phyloP scores from a whole-genome alignment of 2,113 vertebrate species.

The Istiophorus platypterus region DNA sequence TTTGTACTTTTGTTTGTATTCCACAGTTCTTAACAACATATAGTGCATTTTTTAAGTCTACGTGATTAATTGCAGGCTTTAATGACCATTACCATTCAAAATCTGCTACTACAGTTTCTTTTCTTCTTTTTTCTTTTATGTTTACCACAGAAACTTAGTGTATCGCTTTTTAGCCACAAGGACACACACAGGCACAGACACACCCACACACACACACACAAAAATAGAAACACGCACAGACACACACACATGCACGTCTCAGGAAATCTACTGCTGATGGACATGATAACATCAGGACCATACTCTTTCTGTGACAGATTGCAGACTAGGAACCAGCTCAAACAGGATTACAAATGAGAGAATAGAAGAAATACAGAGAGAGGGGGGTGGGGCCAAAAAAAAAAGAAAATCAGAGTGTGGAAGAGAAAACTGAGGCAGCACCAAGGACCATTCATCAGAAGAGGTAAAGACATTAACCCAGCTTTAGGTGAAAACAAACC shows the following conservation, averaged over 20 bases:
- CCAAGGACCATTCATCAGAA: conserved; percentile 20
- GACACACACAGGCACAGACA: background rate
- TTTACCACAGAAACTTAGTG: background rate
- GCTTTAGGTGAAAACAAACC: conserved; percentile 51
- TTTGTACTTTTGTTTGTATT: background rate
- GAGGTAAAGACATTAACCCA: conserved; percentile 24
- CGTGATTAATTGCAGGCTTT: background rate
- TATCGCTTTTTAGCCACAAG: background rate
- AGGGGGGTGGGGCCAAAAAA: conserved; percentile 33
- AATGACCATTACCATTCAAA: background rate
- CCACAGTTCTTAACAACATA: background rate
- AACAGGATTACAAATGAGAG: conserved; percentile 68
- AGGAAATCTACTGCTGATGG: conserved; percentile 72
- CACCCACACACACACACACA: background rate
- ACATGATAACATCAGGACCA: conserved; percentile 73
- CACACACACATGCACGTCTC: conserved; percentile 31
- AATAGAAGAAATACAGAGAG: conserved; percentile 26
- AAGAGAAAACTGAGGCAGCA: conserved; percentile 19
- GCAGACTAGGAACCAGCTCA: conserved; percentile 64
- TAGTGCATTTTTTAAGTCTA: background rate
- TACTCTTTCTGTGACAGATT: conserved; percentile 71
- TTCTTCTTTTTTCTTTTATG: background rate
- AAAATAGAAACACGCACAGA: conserved; percentile 2
- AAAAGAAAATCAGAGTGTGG: conserved; percentile 23
- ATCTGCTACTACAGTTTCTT: background rate